These are phyloP conservation scores for Leptobrachium ailaonicum DNA, from an alignment of 2,113 vertebrate genomes.

Conservation along the genomic window DNA sequence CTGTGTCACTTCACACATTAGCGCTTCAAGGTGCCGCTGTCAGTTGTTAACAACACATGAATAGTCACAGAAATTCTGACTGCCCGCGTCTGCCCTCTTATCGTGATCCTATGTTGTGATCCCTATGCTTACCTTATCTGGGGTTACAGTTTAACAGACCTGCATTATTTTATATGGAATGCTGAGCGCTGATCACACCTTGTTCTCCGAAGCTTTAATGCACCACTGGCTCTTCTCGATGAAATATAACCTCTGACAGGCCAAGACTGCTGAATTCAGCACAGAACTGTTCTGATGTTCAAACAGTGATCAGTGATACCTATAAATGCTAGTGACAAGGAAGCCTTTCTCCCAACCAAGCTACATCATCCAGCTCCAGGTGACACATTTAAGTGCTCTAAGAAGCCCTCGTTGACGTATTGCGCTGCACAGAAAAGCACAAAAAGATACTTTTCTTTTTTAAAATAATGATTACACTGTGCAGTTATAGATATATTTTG, in stretches of 20 bases:
- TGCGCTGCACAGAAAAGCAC: too few species aligned
- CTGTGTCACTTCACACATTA: too few species aligned
- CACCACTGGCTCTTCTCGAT: slow-evolving; percentile 37
- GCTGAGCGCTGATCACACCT: slow-evolving; percentile 6
- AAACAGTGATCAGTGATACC: slow-evolving; percentile 30
- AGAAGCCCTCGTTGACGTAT: neutral
- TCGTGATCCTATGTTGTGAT: slow-evolving; percentile 1
- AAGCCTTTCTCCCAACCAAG: slow-evolving; percentile 14
- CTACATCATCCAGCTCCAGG: neutral
- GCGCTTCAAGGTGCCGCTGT: neutral
- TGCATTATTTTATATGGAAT: slow-evolving; percentile 19
- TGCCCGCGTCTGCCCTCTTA: neutral
- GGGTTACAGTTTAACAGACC: slow-evolving; percentile 25
- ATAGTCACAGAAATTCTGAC: neutral
- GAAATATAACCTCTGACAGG: slow-evolving; percentile 43
- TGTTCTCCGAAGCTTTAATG: slow-evolving; percentile 22
- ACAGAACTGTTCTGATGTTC: slow-evolving; percentile 26
- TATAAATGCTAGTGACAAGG: slow-evolving; percentile 35
- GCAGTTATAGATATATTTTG: too few species aligned
- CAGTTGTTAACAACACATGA: neutral
- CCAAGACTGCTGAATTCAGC: slow-evolving; percentile 46
- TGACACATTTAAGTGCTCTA: neutral
- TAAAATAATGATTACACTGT: too few species aligned
- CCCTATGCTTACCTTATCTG: slow-evolving; percentile 14
- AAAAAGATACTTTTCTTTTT: too few species aligned